Percentiles rank a stretch among this genome's conserved stretches.
Conservation (phyloP, 2,113 vertebrate species). For the Chionis minor region DNA sequence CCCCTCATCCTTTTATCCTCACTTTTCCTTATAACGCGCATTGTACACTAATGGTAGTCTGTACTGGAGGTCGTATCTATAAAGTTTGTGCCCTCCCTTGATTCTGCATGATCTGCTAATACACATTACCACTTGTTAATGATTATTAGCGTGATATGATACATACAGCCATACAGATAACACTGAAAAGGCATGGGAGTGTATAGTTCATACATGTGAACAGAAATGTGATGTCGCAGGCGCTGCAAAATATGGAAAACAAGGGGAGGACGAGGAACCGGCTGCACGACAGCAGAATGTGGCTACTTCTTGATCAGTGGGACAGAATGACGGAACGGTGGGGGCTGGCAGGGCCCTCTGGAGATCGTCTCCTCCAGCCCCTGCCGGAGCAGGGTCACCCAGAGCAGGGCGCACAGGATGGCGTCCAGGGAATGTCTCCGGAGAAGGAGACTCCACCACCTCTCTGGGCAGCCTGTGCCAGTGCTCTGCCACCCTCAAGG, state of each 20-base stretch:
- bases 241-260: not conserved
- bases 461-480: not conserved
- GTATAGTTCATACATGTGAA: not conserved
- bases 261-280: not conserved
- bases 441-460: not conserved
- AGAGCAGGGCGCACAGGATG: not conserved
- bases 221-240: not conserved
- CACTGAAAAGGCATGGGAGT: not conserved
- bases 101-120: not conserved
- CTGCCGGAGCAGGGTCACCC: not conserved
- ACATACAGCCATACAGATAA: not conserved
- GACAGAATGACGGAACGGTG: not conserved
- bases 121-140: not conserved
- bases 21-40: not conserved
- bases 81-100: not conserved
- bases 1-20: not conserved
- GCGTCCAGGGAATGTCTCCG: not conserved
- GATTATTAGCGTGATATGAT: too few species aligned
- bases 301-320: not conserved
- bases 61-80: not conserved
- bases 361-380: not conserved
- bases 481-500: not conserved
- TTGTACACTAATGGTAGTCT: not conserved
- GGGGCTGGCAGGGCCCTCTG: not conserved
- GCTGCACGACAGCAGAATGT: not conserved